Percentiles rank a stretch among this genome's conserved stretches.
phyloP scores from a whole-genome alignment of 2,888 invertebrate genomes.

The Clitarchus hookeri region DNA sequence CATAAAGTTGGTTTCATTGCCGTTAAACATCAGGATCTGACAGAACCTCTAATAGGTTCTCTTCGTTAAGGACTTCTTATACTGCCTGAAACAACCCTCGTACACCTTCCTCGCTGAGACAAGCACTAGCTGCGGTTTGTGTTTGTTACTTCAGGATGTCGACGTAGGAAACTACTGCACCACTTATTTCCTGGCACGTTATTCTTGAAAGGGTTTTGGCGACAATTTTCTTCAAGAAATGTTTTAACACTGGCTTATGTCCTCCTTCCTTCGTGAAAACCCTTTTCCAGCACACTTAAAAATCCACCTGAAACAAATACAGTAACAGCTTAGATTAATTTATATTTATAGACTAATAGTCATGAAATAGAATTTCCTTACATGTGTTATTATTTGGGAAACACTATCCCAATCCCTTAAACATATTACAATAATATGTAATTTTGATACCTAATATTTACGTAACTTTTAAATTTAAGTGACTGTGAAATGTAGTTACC shows the following conservation, averaged over 20 bases:
- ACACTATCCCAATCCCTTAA: too few species aligned
- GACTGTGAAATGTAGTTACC: too few species aligned
- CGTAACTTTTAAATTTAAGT: too few species aligned
- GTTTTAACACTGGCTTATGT: slow-evolving; percentile 17
- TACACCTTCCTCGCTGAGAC: slow-evolving; percentile 48
- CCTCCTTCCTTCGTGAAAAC: slow-evolving; percentile 21
- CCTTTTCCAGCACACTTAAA: not conserved
- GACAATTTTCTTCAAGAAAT: not conserved
- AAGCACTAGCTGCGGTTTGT: slow-evolving; percentile 46
- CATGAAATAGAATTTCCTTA: too few species aligned
- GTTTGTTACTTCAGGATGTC: slow-evolving; percentile 22
- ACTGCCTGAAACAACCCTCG: not conserved
- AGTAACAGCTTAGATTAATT: not conserved
- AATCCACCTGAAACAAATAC: not conserved
- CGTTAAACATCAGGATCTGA: too few species aligned
- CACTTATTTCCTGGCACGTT: not conserved
- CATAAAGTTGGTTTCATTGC: too few species aligned
- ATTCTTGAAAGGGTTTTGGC: too few species aligned
- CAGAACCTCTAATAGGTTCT: too few species aligned
- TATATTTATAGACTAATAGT: not conserved
- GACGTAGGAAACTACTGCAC: slow-evolving; percentile 15
- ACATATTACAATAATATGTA: too few species aligned
- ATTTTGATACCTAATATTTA: too few species aligned
- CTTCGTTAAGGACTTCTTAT: too few species aligned
- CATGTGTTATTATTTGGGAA: too few species aligned